A percentile compares a stretch with the other conserved stretches of the same genome.
phyloP scores from a whole-genome alignment of 2,888 invertebrate species.

The Calameuta pallipes region DNA sequence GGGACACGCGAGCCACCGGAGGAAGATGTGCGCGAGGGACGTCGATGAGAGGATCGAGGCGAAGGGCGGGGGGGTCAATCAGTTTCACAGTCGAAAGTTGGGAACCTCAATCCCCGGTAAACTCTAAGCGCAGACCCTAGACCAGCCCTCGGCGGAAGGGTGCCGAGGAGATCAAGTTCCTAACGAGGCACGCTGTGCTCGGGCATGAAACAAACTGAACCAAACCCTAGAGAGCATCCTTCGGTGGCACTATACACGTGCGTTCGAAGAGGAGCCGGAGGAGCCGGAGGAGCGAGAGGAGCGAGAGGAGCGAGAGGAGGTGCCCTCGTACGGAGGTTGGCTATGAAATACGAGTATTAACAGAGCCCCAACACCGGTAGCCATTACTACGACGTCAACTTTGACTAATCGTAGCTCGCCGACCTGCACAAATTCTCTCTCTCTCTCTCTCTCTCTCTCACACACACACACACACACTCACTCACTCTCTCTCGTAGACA shows the following conservation, averaged over 20 bases:
- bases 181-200: slow-evolving; percentile 55
- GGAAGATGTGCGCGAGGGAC: not conserved
- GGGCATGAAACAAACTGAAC: slow-evolving; percentile 54
- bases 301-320: slow-evolving; percentile 20
- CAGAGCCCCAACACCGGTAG: slow-evolving; percentile 28
- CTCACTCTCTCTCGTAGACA: not conserved
- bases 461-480: too few species aligned
- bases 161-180: slow-evolving; percentile 53
- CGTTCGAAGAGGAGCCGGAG: not conserved
- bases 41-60: not conserved
- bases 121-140: slow-evolving; percentile 34
- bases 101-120: slow-evolving; percentile 40
- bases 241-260: not conserved
- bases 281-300: not conserved
- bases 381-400: slow-evolving; percentile 20
- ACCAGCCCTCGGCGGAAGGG: slow-evolving; percentile 32
- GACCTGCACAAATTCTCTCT: slow-evolving; percentile 20
- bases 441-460: slow-evolving; percentile 12
- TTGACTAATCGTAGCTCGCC: slow-evolving; percentile 32
- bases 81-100: slow-evolving; percentile 44
- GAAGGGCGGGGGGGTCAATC: too few species aligned
- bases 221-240: slow-evolving; percentile 40
- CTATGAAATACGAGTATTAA: slow-evolving; percentile 54
- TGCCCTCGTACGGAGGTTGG: slow-evolving; percentile 21
- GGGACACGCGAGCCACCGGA: slow-evolving; percentile 7